Evolutionary conservation across 2,113 vertebrate species (phyloP).

Genomic region (Larimichthys polyactis): DNA sequence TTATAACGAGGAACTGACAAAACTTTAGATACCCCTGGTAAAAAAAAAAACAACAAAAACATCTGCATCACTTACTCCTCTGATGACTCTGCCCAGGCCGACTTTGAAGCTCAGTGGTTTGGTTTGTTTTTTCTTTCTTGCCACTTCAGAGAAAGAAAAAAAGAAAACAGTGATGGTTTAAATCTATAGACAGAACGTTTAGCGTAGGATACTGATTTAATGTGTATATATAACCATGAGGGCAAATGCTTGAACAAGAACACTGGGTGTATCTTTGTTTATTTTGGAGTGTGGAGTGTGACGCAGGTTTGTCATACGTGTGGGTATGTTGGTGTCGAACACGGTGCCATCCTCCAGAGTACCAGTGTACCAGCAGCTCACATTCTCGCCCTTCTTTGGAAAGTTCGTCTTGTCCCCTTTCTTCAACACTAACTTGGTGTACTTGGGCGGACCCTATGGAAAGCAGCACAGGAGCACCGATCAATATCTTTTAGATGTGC

Average conservation of each 20-base stretch:
- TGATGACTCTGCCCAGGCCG: conserved; percentile 94
- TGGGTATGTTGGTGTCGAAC: conserved; percentile 94
- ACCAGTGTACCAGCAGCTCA: conserved; percentile 98
- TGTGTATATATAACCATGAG: not conserved
- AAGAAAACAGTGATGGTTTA: not conserved
- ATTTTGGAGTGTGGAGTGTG: not conserved
- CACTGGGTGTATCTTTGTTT: too few relatives aligned
- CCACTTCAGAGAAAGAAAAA: conserved; percentile 80
- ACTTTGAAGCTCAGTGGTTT: conserved; percentile 97
- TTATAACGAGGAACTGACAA: not conserved
- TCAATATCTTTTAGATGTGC: not conserved
- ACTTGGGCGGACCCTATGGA: conserved; percentile 92
- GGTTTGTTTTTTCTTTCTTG: conserved; percentile 94
- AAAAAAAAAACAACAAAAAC: not conserved
- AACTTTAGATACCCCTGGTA: not conserved
- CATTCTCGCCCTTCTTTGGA: conserved; percentile 94
- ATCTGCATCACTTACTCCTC: conserved; percentile 86
- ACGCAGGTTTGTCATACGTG: conserved; percentile 80
- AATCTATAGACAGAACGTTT: not conserved
- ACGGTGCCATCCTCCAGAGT: conserved; percentile 94
- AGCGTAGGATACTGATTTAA: not conserved
- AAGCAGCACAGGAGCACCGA: not conserved
- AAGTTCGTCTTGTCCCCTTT: conserved; percentile 97
- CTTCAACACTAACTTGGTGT: conserved; percentile 91
- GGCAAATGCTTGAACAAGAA: too few relatives aligned